Evolutionary conservation across 1,140 invertebrate genomes (phyloP).

Genomic region (Drosophila kikkawai): DNA sequence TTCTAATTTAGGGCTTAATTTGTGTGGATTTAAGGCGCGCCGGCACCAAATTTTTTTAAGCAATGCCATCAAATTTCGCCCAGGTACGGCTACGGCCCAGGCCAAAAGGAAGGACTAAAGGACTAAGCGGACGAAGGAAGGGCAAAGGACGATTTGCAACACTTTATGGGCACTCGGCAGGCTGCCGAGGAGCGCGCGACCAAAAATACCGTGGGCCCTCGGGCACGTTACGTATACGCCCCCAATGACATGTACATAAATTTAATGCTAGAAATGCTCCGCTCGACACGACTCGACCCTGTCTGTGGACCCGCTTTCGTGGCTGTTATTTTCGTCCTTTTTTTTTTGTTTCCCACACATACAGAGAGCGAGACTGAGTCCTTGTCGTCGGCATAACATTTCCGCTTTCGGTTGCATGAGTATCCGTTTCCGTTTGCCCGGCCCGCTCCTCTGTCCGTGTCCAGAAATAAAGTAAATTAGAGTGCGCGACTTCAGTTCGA

Average conservation of each 20-base stretch:
- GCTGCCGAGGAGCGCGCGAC: constrained; percentile 4
- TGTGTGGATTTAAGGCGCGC: constrained; percentile 64
- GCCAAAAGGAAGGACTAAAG: constrained; percentile 14
- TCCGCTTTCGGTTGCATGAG: constrained; percentile 73
- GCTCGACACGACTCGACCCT: constrained; percentile 48
- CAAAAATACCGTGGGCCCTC: constrained; percentile 40
- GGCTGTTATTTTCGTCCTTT: constrained; percentile 42
- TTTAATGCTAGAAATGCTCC: constrained; percentile 71
- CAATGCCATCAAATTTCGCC: constrained; percentile 57
- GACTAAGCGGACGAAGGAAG: constrained; percentile 23
- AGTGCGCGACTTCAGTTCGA: constrained; percentile 41
- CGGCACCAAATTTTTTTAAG: constrained; percentile 46
- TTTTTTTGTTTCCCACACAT: constrained; percentile 28
- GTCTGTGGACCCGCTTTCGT: constrained; percentile 23
- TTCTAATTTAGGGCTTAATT: constrained; percentile 81
- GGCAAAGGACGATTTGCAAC: constrained; percentile 55
- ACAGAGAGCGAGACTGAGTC: not conserved
- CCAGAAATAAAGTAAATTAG: constrained; percentile 65
- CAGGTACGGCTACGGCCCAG: constrained; percentile 5
- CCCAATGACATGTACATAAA: constrained; percentile 68
- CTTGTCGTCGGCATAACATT: constrained; percentile 59
- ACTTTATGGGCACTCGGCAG: constrained; percentile 59
- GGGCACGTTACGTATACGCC: constrained; percentile 71
- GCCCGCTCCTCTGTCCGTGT: constrained; percentile 12
- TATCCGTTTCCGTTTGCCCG: constrained; percentile 73